These are phyloP conservation scores for Fulica atra DNA, from an alignment of 2,113 vertebrate species.

Conservation along the genomic window DNA sequence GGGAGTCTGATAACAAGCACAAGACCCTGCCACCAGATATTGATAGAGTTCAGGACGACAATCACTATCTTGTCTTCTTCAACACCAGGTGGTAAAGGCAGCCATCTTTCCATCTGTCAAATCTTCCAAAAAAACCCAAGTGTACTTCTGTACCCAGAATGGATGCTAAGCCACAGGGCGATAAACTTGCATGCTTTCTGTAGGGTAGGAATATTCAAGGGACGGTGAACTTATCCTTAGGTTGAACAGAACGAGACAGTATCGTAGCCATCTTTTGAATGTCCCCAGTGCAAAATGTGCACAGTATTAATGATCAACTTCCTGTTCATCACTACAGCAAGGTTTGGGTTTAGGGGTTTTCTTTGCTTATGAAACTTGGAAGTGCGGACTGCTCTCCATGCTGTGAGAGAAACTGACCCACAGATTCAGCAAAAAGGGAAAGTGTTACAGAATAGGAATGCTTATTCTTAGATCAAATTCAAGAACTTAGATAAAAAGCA, in stretches of 20 bases:
- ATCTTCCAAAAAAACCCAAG: neutral
- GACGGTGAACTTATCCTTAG: neutral
- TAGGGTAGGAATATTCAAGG: neutral
- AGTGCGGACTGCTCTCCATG: accelerated
- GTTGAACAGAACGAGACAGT: neutral
- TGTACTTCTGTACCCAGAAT: neutral
- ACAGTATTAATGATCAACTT: neutral
- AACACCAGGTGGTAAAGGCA: neutral
- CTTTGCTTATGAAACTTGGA: neutral
- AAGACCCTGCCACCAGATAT: neutral
- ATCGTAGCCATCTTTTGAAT: neutral
- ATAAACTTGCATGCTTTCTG: neutral
- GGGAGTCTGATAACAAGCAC: neutral
- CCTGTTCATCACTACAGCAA: neutral
- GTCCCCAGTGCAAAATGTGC: neutral
- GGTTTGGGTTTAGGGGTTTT: neutral
- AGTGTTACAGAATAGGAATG: neutral
- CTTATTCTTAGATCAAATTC: neutral
- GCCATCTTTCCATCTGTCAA: neutral
- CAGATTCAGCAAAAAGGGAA: neutral
- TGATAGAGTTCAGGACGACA: neutral
- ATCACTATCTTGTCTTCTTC: neutral
- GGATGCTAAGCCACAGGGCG: neutral
- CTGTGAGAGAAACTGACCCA: neutral
- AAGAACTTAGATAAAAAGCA: neutral